Base-by-base conservation (phyloP, 2,797 vertebrate species). In the Halcyon leucocephala region DNA sequence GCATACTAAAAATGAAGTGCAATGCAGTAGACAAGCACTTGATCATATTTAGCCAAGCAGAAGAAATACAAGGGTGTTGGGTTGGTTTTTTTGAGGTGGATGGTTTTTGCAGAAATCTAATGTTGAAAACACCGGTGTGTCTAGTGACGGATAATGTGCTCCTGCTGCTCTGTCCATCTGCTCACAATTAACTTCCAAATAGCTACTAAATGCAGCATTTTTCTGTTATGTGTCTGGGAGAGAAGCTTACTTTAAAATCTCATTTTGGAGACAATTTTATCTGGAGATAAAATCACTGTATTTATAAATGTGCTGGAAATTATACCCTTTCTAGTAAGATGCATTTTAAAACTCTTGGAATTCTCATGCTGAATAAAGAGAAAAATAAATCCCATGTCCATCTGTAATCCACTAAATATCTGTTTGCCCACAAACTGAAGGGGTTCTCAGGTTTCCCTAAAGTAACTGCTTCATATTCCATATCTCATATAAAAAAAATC, bases 101-200 rank as follows among this genome's bases (percentile, higher is more conserved):
- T 49, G 4, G 1, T 44, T 93, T 72, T 83, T 82, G 77, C 42
- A 15, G 93, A 82, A 71, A 66, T 62, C 62, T 95, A 67, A 74
- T 88, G 44, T 46, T 82, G 86, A 95, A 94, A 92, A 73, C 42
- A 79, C 46, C 66, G 22, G 24, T 87, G 18, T 93, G 86, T 82
- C 91, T 93, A 65, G 61, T 8, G 0, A 29, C 35, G 65, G 89
- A 71, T n/a, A 49, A 82, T 76, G 48, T 65, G 86, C 85, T 97
- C 96, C 97, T 95, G 95, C 96, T 94, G 96, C 86, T 93, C 80
- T 70, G 41, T 94, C 97, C 97, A 97, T 98, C 97, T 98, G 98
- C 77, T 97, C 88, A 15, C 83, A 94, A 76, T 82, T 96, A 79
- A 96, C 90, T 94, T 97, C 96, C 97, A 97, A 97, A 97, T 90